These are phyloP conservation scores for human (Homo sapiens) DNA, from an alignment of 2,113 vertebrate genomes.

Conservation along the genomic window GRCh38 chr4:14683501-14684000, in stretches of 20 bases:
- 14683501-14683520: background rate
- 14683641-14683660: background rate
- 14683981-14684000: background rate
- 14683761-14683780: background rate
- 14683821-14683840: background rate
- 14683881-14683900: background rate
- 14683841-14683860: background rate
- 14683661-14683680: background rate
- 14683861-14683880: too few species aligned
- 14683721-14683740: background rate
- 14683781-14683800: background rate
- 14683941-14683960: fast-evolving
- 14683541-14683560: background rate
- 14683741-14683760: background rate
- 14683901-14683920: background rate
- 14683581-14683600: background rate
- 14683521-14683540: background rate
- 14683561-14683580: background rate
- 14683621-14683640: background rate
- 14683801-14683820: background rate
- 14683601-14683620: background rate
- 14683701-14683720: background rate
- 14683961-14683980: background rate
- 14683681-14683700: background rate
- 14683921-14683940: background rate